These are phyloP conservation scores for Lasioglossum figueresi DNA, from an alignment of 2,888 invertebrate species.

Conservation along the genomic window DNA sequence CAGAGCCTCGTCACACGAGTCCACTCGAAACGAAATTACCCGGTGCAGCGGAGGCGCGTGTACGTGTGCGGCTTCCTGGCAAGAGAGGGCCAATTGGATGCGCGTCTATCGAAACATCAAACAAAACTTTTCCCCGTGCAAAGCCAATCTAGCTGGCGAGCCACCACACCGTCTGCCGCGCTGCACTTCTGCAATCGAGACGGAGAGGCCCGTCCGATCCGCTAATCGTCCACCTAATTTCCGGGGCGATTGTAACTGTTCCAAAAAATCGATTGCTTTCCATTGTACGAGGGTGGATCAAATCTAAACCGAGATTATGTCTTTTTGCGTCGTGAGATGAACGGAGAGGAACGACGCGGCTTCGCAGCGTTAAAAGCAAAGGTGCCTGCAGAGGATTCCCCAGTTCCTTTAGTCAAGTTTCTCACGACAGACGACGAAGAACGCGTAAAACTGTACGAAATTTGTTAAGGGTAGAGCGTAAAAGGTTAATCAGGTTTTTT, in stretches of 20 bases:
- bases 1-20: slow-evolving; percentile 55
- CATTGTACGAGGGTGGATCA: no score
- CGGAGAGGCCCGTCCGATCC: neutral
- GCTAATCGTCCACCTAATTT: slow-evolving; percentile 50
- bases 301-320: no score
- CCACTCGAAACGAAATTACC: slow-evolving; percentile 69
- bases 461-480: neutral
- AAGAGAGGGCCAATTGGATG: slow-evolving; percentile 51
- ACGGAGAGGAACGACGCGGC: no score
- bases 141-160: slow-evolving; percentile 49
- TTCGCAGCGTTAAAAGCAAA: no score
- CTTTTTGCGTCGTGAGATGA: no score
- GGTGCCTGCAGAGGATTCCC: no score
- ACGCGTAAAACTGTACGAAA: no score
- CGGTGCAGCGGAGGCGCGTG: slow-evolving; percentile 34
- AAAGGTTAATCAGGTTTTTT: neutral
- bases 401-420: no score
- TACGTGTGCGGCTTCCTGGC: slow-evolving; percentile 47
- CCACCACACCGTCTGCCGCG: slow-evolving; percentile 26
- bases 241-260: neutral
- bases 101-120: slow-evolving; percentile 60
- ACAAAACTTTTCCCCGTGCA: slow-evolving; percentile 50
- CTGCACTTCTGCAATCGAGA: slow-evolving; percentile 50
- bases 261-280: no score
- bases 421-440: no score